A percentile compares a stretch with the other conserved stretches of the same genome.
phyloP scores from a whole-genome alignment of 2,113 vertebrate species.

The Phycodurus eques region DNA sequence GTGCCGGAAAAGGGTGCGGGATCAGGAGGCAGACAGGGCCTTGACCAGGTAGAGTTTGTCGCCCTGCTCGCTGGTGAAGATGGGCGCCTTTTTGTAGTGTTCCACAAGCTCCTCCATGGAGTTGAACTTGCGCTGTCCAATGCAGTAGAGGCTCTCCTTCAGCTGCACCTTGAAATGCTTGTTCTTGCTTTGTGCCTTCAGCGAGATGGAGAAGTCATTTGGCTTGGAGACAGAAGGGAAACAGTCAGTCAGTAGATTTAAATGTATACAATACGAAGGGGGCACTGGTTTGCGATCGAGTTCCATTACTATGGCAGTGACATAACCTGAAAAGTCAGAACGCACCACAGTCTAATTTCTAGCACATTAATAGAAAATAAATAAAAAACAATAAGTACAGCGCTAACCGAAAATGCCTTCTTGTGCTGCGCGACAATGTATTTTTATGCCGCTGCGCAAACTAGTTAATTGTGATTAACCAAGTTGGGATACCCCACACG shows the following conservation, averaged over 20 bases:
- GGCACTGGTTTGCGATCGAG: not conserved
- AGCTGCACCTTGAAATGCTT: constrained; percentile 93
- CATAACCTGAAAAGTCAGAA: not conserved
- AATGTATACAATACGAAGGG: not conserved
- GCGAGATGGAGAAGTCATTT: constrained; percentile 88
- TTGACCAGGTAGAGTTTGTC: constrained; percentile 91
- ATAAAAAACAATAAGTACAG: no score
- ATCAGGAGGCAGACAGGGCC: constrained; percentile 83
- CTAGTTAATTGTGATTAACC: no score
- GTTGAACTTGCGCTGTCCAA: constrained; percentile 90
- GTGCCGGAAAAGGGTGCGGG: constrained; percentile 36
- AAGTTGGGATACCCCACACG: no score
- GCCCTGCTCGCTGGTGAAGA: constrained; percentile 91
- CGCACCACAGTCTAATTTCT: not conserved
- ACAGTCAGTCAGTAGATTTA: not conserved
- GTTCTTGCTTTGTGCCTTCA: constrained; percentile 91
- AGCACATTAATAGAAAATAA: no score
- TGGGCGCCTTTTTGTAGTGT: constrained; percentile 93
- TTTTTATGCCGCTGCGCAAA: no score
- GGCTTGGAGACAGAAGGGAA: constrained; percentile 67
- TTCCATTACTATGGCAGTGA: not conserved
- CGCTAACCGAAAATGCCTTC: no score
- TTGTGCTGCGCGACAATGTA: no score
- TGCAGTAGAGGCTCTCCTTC: constrained; percentile 88
- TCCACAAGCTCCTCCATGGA: constrained; percentile 91